Conservation (phyloP, 2,113 vertebrate genomes). For the Bombycilla garrulus region DNA sequence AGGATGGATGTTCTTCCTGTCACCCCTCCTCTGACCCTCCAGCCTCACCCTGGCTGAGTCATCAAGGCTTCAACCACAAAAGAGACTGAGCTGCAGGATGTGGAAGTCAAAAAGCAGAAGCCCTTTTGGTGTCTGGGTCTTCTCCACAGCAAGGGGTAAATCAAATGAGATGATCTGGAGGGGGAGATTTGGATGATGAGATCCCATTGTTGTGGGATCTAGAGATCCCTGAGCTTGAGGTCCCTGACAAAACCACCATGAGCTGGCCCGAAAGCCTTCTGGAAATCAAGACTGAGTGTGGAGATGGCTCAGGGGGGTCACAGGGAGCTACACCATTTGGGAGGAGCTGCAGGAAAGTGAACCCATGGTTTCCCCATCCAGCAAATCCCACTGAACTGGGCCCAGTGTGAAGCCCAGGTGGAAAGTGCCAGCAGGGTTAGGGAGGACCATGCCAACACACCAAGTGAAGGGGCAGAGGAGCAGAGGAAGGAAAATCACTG, state of each 20-base stretch:
- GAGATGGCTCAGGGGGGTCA: background rate
- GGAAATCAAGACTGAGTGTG: background rate
- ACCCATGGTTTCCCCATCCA: fast-evolving
- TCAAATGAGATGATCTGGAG: background rate
- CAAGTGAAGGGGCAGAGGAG: background rate
- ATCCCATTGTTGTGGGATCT: background rate
- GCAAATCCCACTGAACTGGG: background rate
- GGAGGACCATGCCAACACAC: background rate
- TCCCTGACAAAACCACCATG: background rate
- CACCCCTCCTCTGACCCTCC: background rate
- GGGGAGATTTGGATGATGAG: background rate
- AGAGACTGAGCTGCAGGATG: background rate
- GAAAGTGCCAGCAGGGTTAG: background rate
- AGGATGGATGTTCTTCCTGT: background rate
- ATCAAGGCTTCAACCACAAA: background rate
- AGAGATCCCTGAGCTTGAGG: background rate
- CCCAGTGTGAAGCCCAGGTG: fast-evolving
- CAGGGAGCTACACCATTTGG: background rate
- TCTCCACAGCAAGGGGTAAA: background rate
- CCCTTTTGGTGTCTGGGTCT: background rate
- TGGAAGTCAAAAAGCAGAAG: background rate
- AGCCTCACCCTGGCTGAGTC: background rate
- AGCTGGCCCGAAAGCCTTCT: background rate
- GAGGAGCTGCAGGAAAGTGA: background rate
- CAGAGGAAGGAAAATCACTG: background rate